Base-by-base conservation (phyloP, 1,140 invertebrate genomes). In the Homalodisca vitripennis region DNA sequence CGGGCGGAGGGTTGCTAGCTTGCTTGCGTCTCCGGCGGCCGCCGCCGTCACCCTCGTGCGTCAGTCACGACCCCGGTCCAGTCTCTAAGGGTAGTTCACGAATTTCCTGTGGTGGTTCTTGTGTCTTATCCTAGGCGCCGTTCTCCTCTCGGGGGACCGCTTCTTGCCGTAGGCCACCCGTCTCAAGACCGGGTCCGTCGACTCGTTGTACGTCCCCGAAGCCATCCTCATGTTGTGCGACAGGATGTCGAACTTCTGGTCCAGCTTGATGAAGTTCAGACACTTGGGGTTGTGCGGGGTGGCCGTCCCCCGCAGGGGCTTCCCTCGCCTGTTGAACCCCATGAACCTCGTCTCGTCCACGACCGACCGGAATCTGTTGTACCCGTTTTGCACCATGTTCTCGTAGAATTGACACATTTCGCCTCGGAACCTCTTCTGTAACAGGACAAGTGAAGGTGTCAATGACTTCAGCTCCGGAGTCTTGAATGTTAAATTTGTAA, bases 331-430 rank as follows among this genome's bases (percentile, higher is more conserved):
- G 75, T 83, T 84, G 77, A 85, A 84, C 51, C 82, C 82, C 14
- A 84, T 74, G 72, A 78, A 83, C 51, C 79, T 79, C 14, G 77
- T 76, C 24, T 73, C 74, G 68, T 84, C 77, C 1, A 75, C 77
- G 31, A 78, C 82, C 62, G 83, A 83, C 55, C 78, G 78, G 75
- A 84, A 85, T 72, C 80, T 79, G 71, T 83, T 76, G 74, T 84
- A 85, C 17, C 81, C 82, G 68, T 78, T 80, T 74, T 82, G 80
- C 6, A 72, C 46, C 76, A 77, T 76, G 32, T 79, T 78, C 76
- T 85, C 84, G 75, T 80, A 80, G 74, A 85, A 85, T 74, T 82
- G 79, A 75, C 84, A 85, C 75, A 78, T 80, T 13, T 78, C 76
- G 66, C 80, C 78, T 71, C 80, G 79, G 41, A 79, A 75, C 60